Evolutionary conservation across 2,113 vertebrate species (phyloP), one percentile per base, ranked within the genome.

Genomic region (Marcusenius ussheri): DNA sequence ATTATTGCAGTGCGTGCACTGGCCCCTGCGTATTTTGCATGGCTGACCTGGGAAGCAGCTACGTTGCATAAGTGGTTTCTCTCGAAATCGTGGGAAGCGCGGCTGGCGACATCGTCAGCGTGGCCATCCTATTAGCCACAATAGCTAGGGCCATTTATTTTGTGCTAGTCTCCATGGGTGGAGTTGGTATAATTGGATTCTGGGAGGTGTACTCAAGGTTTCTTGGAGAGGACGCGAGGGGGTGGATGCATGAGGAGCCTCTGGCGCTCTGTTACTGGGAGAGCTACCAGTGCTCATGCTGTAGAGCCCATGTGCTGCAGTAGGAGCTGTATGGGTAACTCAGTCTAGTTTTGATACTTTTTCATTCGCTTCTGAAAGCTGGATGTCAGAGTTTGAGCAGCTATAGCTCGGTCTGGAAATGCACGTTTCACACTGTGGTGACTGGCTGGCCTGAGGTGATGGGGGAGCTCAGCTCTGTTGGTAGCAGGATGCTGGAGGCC

Each of bases 1-100:
- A 83, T 89, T 89, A 89, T 83, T 50, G 70, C 66, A 74, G 46
- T 74, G 27, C 15, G 31, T 39, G 47, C 88, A 80, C 15, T 74
- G 88, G n/a, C 88, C 46, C 46, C 74, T 39, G 35, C 11, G 17
- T n/a, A 11, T 47, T 86, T 15, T 49, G 66, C n/a, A 31, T 50
- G 58, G 13, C 66, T 47, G 66, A n/a, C 66, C 66, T 80, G 58
- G 47, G 39, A 88, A 45, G 21, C 6, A 5, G n/a, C 11, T 11
- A 8, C 19, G 17, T 13, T 45, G 70, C 17, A 31, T 39, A 35
- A 83, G 88, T 74, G 35, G 13, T 80, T 80, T 10, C 66, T 89
- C 49, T 80, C 74, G 1, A 51, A 27, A 42, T n/a, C 15, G 31
- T 53, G 88, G 62, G 88, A 74, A 89, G 47, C 11, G 3, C n/a